Base-by-base conservation (phyloP, 2,797 vertebrate species). In the Anas flavirostris region DNA sequence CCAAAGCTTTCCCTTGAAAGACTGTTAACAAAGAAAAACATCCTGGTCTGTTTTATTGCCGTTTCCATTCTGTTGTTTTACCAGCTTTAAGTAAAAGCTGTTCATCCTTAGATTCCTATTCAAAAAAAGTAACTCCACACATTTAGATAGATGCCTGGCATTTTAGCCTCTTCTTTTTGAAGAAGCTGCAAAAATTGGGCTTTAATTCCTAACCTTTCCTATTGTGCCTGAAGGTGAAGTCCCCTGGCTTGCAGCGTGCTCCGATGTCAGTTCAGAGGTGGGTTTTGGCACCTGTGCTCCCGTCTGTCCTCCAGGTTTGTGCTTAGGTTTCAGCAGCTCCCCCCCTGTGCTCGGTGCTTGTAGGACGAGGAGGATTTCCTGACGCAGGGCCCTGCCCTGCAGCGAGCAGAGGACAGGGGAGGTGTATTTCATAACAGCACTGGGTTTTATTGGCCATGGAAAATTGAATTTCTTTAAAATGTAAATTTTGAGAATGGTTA, bases 281-380 rank as follows among this genome's bases (percentile, higher is more conserved):
- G n/a, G 28, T n/a, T 77, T 67, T 90, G 93, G 93, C 92, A 81
- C 85, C 3, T 0, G 7, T 16, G 72, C 44, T 87, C n/a, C 21
- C 4, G 76, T 80, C 56, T 6, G 1, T 64, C 85, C 94, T 77
- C 60, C 87, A 31, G 33, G 6, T 26, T 4, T 23, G 46, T 1
- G 14, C 88, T 74, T 31, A 31, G 79, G 12, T 22, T 56, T 25
- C 82, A 48, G 90, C 90, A 95, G 85, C 35, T 85, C 72, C 70
- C 43, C 67, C 67, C 48, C 48, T 28, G 78, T 29, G 59, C 83
- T 66, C 67, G 0, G 50, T 5, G 63, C 25, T 62, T 48, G 56
- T 26, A 75, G 76, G 59, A 66, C 1, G 2, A 35, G 46, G 83
- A 23, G 2, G 0, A 17, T 35, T 43, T 37, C 84, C 67, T 5